Evolutionary conservation across 2,888 invertebrate species (phyloP).

Genomic region (Sminthurides aquaticus): DNA sequence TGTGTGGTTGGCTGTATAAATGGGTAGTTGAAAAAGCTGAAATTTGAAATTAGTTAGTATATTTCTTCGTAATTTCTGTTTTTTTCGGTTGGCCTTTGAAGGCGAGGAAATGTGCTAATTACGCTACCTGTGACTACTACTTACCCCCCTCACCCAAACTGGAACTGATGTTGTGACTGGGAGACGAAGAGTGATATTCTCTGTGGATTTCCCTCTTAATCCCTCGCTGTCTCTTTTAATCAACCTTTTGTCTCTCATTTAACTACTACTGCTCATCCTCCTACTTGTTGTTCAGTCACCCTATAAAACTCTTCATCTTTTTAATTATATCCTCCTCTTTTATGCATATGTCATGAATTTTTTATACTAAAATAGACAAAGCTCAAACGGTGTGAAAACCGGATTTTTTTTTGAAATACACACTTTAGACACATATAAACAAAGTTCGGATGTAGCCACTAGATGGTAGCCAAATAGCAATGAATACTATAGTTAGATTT

Average conservation of each 20-base stretch:
- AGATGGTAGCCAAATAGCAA: too few relatives aligned
- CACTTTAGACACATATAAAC: too few relatives aligned
- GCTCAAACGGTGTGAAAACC: too few relatives aligned
- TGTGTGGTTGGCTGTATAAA: neutral
- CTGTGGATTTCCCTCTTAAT: conserved; percentile 17
- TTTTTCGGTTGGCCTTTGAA: conserved; percentile 24
- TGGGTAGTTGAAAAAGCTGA: neutral
- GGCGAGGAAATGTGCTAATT: conserved; percentile 26
- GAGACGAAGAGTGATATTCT: conserved; percentile 22
- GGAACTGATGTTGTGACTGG: conserved; percentile 26
- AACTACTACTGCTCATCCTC: neutral
- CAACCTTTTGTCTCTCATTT: neutral
- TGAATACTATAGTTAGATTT: too few relatives aligned
- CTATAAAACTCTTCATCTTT: too few relatives aligned
- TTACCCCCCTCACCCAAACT: conserved; percentile 24
- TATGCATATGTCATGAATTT: too few relatives aligned
- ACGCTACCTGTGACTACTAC: conserved; percentile 26
- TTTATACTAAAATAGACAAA: too few relatives aligned
- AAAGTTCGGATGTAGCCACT: too few relatives aligned
- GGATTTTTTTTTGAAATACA: too few relatives aligned
- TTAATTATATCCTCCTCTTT: too few relatives aligned
- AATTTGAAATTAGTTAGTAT: neutral
- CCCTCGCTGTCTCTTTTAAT: conserved; percentile 20
- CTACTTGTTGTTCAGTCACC: neutral
- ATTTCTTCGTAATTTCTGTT: conserved; percentile 25